phyloP scores from a whole-genome alignment of 2,888 invertebrate species.

The Toxonevra muliebris region DNA sequence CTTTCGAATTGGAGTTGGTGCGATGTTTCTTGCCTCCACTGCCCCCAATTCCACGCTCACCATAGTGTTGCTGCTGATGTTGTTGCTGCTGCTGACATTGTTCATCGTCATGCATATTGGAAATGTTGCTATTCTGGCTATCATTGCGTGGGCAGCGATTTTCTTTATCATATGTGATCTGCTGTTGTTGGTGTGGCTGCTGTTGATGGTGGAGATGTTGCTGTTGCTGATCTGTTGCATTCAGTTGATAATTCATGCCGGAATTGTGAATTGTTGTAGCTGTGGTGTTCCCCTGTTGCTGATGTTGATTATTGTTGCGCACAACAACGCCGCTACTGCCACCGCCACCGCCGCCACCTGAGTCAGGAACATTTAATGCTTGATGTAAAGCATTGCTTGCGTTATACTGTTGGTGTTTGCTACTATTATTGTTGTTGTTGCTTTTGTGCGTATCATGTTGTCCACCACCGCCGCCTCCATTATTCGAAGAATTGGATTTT shows the following conservation, averaged over 20 bases:
- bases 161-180: constrained; percentile 57
- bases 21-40: constrained; percentile 62
- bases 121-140: constrained; percentile 54
- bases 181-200: constrained; percentile 38
- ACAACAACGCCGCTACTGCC: constrained; percentile 9
- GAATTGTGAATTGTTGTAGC: constrained; percentile 51
- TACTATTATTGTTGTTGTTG: constrained; percentile 35
- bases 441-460: constrained; percentile 31
- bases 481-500: constrained; percentile 43
- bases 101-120: constrained; percentile 45
- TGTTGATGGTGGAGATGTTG: constrained; percentile 41
- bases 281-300: constrained; percentile 49
- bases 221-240: constrained; percentile 44
- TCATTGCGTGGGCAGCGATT: constrained; percentile 55
- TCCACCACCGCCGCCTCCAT: constrained; percentile 31
- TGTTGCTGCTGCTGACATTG: constrained; percentile 32
- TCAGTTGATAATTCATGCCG: constrained; percentile 56
- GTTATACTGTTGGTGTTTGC: constrained; percentile 40
- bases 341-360: constrained; percentile 1
- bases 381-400: constrained; percentile 42
- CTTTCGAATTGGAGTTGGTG: constrained; percentile 62
- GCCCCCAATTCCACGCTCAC: constrained; percentile 40
- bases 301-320: constrained; percentile 33
- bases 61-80: constrained; percentile 44
- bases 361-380: constrained; percentile 40